These are phyloP conservation scores for Polyergus mexicanus DNA, from an alignment of 1,140 invertebrate genomes.

Conservation along the genomic window DNA sequence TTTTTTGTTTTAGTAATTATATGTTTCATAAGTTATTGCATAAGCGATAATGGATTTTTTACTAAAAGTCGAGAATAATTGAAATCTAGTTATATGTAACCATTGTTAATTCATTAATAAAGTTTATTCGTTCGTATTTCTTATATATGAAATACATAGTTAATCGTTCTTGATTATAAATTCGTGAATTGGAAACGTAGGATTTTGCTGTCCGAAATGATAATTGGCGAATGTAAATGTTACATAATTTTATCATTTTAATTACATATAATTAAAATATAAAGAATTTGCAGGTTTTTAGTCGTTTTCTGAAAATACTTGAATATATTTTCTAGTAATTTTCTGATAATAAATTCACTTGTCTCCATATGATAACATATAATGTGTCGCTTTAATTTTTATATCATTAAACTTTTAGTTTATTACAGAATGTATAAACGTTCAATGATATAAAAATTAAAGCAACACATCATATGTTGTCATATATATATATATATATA, in stretches of 20 bases:
- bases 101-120: slow-evolving; percentile 48
- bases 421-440: no score
- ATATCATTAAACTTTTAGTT: neutral
- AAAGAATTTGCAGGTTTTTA: neutral
- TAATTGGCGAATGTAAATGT: neutral
- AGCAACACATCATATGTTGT: no score
- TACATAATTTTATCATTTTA: neutral
- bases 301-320: neutral
- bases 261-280: neutral
- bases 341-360: neutral
- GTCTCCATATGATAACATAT: neutral
- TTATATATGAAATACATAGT: neutral
- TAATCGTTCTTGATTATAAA: neutral
- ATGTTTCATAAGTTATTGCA: neutral
- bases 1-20: neutral
- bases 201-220: neutral
- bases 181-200: neutral
- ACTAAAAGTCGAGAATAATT: slow-evolving; percentile 18
- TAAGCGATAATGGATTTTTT: slow-evolving; percentile 20
- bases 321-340: slow-evolving; percentile 10
- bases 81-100: slow-evolving; percentile 10
- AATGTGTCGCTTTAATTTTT: neutral
- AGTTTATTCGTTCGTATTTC: slow-evolving; percentile 39
- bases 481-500: neutral
- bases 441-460: no score